Evolutionary conservation across 2,113 vertebrate genomes (phyloP), one percentile per base, ranked within the genome.

Genomic region (Merops nubicus): DNA sequence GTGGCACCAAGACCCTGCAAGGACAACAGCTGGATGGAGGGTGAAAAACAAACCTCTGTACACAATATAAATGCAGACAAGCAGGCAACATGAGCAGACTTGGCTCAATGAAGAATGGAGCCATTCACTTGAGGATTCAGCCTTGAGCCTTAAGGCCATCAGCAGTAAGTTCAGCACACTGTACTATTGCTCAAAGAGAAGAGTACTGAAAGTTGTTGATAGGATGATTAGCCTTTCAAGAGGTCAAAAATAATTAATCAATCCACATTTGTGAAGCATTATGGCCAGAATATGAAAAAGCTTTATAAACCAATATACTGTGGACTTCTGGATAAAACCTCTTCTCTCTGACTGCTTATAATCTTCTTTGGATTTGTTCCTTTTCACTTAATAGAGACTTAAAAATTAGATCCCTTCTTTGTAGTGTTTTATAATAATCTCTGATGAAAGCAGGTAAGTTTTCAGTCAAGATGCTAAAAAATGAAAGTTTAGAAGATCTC

Each of bases 131-230:
- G 15, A 57, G 40, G 34, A 29, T 59, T 33, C 50, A 59, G 51
- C 57, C 64, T 83, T 1, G 0, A 78, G 75, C 31, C 42, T 69
- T 20, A 8, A 15, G 2, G 31, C 29, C 85, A 18, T 57, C 9
- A 2, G 75, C 38, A 77, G 68, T 42, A 47, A 87, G 72, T 38
- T 87, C 87, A 78, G 78, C 68, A 16, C 43, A 16, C 43, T 10
- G 0, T 19, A 48, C 57, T 16, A 3, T 38, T 12, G 65, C 94
- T 94, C 77, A 60, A 57, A 93, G 59, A 36, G 54, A 93, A 91
- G 90, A 91, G 56, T 78, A 90, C 34, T 45, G n/a, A 70, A 91
- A 94, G 86, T 78, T 79, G 81, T 96, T 95, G 94, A 89, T 92
- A 68, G 56, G 78, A 65, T 93, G 51, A 94, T 96, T 91, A 96